Base-by-base conservation (phyloP, 2,113 vertebrate species). In the Muntiacus reevesi region DNA sequence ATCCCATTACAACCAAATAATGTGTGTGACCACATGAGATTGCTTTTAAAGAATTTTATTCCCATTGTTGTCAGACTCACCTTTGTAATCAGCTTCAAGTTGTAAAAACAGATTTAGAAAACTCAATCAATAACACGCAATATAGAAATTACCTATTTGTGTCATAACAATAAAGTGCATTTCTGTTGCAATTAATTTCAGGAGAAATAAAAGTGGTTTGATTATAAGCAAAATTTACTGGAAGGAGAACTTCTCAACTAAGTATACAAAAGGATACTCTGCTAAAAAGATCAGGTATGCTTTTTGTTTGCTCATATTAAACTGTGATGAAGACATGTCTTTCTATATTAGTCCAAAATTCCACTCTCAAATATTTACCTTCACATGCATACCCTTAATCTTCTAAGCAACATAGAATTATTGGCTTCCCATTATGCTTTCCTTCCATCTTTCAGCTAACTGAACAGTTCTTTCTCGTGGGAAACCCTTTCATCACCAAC, bases 1-100 rank as follows among this genome's bases (percentile, higher is more conserved):
- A 96, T 95, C 33, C 55, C 93, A 93, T 95, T 89, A 93, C 83
- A 97, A 79, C 33, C 59, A 93, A 96, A 91, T 45, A 94, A 52
- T 89, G 93, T 59, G 87, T 93, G 81, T 87, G 54, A 95, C 96
- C 74, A 81, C 89, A 52, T 74, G 87, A 90, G 82, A 89, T 84
- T 91, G 33, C 78, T 96, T 93, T 71, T 67, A 97, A 64, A 93
- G 45, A 33, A 57, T 94, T 94, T 93, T 60, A 59, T 89, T 82
- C 55, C 64, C 74, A 43, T 62, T 93, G 64, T 82, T 95, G 82
- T 87, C 83, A 62, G 40, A 89, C 43, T 55, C 36, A 79, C 43
- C 67, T 84, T 90, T 89, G 45, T 45, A 92, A 25, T 89, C 30
- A 50, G 50, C 74, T 90, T 93, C 79, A 93, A 91, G 60, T 33